A percentile compares a stretch with the other conserved stretches of the same genome.
Conservation (phyloP, 2,888 invertebrate species). For the Belgica antarctica region DNA sequence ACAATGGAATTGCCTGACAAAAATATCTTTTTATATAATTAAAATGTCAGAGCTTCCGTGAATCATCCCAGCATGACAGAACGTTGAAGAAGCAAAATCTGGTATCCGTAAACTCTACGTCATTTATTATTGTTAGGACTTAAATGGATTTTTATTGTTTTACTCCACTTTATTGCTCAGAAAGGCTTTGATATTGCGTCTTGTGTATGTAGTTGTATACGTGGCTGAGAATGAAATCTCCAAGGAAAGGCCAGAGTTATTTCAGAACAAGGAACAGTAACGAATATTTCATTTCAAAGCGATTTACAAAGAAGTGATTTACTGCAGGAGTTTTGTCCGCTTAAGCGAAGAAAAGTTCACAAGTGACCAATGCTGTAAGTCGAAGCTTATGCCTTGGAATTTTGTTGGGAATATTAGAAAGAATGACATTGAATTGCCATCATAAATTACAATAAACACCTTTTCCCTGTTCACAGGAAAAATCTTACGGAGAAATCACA, state of each 20-base stretch:
- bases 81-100: neutral
- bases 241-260: conserved; percentile 1
- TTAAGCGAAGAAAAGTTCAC: neutral
- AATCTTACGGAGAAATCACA: no score
- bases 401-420: neutral
- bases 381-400: neutral
- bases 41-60: conserved; percentile 11
- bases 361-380: neutral
- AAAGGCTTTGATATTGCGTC: no score
- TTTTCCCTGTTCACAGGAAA: no score
- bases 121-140: conserved; percentile 20
- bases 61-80: neutral
- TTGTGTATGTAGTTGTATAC: neutral
- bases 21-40: conserved; percentile 24
- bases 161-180: conserved; percentile 21
- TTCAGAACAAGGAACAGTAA: conserved; percentile 1
- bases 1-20: conserved; percentile 24
- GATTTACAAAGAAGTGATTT: conserved; percentile 18
- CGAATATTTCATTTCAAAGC: conserved; percentile 17
- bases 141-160: conserved; percentile 30
- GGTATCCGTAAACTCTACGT: neutral
- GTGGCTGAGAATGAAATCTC: neutral
- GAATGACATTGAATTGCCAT: conserved; percentile 25
- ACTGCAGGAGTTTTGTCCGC: conserved; percentile 6
- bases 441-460: conserved; percentile 25